phyloP scores from a whole-genome alignment of 1,140 invertebrate species.

The Drosophila bocki region DNA sequence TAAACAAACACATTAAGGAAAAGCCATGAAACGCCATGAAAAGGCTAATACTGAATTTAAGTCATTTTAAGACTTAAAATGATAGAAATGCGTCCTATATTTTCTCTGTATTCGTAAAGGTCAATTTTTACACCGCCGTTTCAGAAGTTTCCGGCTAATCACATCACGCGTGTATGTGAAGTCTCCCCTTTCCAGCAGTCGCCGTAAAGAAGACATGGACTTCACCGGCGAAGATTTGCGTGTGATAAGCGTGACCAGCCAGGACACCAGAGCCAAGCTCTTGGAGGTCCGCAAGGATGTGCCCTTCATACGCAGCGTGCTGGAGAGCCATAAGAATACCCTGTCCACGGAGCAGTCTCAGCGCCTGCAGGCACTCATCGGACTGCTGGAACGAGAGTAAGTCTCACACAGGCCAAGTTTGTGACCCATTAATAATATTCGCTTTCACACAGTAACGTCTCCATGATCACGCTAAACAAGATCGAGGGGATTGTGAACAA shows the following conservation, averaged over 20 bases:
- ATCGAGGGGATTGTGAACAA: constrained; percentile 50
- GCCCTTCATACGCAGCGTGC: constrained; percentile 47
- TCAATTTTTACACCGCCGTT: neutral
- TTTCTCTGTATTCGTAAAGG: neutral
- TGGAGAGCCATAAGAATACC: neutral
- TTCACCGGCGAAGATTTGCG: neutral
- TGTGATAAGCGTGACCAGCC: neutral
- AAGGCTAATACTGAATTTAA: no score
- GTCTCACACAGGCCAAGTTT: neutral
- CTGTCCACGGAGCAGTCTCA: constrained; percentile 29
- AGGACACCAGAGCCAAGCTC: constrained; percentile 16
- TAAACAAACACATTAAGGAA: no score
- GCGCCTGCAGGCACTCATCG: constrained; percentile 28
- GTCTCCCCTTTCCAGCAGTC: neutral
- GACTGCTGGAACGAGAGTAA: constrained; percentile 51
- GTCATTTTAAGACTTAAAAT: no score
- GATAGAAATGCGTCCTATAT: no score
- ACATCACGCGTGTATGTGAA: no score
- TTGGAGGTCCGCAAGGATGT: constrained; percentile 24
- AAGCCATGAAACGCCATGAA: no score
- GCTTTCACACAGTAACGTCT: neutral
- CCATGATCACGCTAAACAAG: constrained; percentile 20
- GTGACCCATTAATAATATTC: neutral
- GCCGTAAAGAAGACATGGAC: constrained; percentile 18
- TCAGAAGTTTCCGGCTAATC: no score